These are phyloP conservation scores for Thalassaphorura encarpata DNA, from an alignment of 1,140 invertebrate species.

Conservation along the genomic window DNA sequence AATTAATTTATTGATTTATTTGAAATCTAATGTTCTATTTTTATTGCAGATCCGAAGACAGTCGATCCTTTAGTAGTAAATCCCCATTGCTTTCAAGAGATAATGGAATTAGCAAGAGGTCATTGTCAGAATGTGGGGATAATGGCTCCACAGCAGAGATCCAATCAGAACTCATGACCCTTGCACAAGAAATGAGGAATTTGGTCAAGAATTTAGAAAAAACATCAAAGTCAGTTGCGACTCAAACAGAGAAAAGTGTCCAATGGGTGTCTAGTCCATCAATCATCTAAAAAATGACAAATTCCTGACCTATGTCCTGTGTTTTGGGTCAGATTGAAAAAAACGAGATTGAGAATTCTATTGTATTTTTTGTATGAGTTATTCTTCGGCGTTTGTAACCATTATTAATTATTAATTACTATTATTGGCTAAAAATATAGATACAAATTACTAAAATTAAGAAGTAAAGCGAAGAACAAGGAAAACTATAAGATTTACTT, in stretches of 20 bases:
- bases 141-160: constrained; percentile 24
- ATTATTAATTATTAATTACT: neutral
- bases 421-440: too few relatives aligned
- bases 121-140: constrained; percentile 28
- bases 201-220: constrained; percentile 32
- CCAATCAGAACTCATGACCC: constrained; percentile 30
- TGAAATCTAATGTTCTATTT: constrained; percentile 1
- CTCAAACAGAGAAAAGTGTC: constrained; percentile 23
- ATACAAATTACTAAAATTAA: too few relatives aligned
- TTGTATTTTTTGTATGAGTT: neutral
- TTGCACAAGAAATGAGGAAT: constrained; percentile 31
- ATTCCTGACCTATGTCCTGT: too few relatives aligned
- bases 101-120: constrained; percentile 30
- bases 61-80: constrained; percentile 32
- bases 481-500: too few relatives aligned
- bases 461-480: too few relatives aligned
- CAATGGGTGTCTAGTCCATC: constrained; percentile 32
- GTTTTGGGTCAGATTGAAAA: too few relatives aligned
- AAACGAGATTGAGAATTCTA: neutral
- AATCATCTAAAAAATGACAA: constrained; percentile 22
- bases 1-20: neutral
- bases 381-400: neutral
- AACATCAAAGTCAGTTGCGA: constrained; percentile 19
- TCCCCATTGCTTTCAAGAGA: constrained; percentile 30
- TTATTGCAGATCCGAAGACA: constrained; percentile 30